These are phyloP conservation scores for Passer montanus DNA, from an alignment of 2,113 vertebrate genomes.

Conservation along the genomic window DNA sequence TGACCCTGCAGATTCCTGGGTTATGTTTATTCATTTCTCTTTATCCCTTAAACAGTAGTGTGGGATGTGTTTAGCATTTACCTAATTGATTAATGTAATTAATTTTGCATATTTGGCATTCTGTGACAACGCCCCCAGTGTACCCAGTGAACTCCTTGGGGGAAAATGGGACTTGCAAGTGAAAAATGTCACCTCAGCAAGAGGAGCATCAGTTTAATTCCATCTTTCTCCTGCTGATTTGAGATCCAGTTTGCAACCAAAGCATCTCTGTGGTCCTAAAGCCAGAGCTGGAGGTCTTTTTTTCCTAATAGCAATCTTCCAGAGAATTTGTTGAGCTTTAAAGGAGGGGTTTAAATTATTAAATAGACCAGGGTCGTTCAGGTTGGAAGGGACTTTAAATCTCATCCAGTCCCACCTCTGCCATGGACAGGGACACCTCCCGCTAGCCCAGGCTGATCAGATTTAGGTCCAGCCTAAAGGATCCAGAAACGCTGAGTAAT, in stretches of 20 bases:
- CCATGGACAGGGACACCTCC: background rate
- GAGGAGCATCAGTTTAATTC: background rate
- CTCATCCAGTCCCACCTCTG: background rate
- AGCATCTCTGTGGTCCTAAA: background rate
- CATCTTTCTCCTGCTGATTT: background rate
- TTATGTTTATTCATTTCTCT: background rate
- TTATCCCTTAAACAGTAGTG: background rate
- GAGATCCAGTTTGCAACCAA: rapidly evolving
- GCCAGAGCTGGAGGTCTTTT: background rate
- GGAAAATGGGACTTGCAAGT: background rate
- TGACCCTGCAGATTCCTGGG: background rate
- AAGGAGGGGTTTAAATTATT: background rate
- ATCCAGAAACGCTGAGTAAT: background rate
- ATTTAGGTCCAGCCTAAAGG: background rate
- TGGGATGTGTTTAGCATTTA: background rate
- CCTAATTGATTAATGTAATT: background rate
- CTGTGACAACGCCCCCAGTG: background rate
- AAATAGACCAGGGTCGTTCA: rapidly evolving
- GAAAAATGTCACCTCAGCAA: background rate
- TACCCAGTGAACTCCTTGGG: rapidly evolving
- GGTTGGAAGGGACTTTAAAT: background rate
- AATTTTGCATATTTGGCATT: background rate
- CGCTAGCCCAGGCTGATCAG: background rate
- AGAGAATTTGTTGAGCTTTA: background rate
- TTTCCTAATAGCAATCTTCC: background rate